Conservation (phyloP, 2,113 vertebrate genomes). For the Agelaius tricolor region DNA sequence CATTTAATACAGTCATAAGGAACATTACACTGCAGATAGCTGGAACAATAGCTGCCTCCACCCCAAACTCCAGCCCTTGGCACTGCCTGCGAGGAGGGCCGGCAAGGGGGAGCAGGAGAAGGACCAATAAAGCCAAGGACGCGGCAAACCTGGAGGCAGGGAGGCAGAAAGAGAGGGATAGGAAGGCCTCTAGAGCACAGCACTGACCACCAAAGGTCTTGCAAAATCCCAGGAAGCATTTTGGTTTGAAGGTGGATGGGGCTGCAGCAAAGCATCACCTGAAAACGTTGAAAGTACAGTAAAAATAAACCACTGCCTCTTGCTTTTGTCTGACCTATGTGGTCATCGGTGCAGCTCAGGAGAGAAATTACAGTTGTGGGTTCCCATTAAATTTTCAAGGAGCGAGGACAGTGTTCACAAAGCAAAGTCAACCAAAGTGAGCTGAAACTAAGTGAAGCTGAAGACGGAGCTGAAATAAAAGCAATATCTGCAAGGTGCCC, state of each 20-base stretch:
- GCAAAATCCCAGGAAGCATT: not conserved
- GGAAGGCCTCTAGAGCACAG: not conserved
- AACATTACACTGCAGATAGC: conserved; percentile 62
- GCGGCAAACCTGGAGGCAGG: not conserved
- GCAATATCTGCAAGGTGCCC: not conserved
- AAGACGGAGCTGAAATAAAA: not conserved
- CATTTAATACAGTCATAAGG: conserved; percentile 68
- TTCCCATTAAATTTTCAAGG: not conserved
- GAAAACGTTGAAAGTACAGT: not conserved
- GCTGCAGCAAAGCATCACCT: not conserved
- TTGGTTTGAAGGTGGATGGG: not conserved
- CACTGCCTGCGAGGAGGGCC: conserved; percentile 11
- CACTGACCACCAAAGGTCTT: not conserved
- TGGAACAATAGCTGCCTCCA: conserved; percentile 67
- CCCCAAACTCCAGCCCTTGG: conserved; percentile 38
- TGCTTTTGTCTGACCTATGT: not conserved
- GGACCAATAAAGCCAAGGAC: not conserved
- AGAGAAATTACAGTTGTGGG: not conserved
- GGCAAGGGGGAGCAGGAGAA: not conserved
- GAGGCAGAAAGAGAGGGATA: not conserved
- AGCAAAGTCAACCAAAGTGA: not conserved
- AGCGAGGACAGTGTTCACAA: not conserved
- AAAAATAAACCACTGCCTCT: not conserved
- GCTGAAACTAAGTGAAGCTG: not conserved
- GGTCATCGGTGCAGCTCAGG: fast-evolving